These are phyloP conservation scores for Drosophila sproati DNA, from an alignment of 1,140 invertebrate species.

Conservation along the genomic window DNA sequence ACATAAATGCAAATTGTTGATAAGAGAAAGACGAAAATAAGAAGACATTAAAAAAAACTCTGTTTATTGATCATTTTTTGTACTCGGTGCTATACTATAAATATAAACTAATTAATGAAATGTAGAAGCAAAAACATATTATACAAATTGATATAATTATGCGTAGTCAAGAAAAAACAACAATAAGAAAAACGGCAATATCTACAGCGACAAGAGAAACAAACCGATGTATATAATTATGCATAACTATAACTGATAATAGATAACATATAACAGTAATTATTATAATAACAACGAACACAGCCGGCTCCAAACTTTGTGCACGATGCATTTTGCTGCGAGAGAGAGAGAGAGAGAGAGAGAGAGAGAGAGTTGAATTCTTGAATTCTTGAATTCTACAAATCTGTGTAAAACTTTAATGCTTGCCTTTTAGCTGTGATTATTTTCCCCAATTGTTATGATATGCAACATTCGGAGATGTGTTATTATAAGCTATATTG, in stretches of 20 bases:
- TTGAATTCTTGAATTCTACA: slow-evolving; percentile 32
- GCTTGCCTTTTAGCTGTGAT: slow-evolving; percentile 82
- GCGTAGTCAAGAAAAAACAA: slow-evolving; percentile 64
- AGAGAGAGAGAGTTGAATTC: slow-evolving; percentile 18
- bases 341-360: slow-evolving; percentile 6
- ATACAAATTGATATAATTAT: slow-evolving; percentile 66
- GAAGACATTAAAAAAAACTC: slow-evolving; percentile 72
- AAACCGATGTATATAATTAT: slow-evolving; percentile 56
- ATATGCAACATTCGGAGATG: slow-evolving; percentile 14
- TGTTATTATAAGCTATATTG: slow-evolving; percentile 31
- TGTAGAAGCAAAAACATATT: slow-evolving; percentile 45
- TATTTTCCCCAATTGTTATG: slow-evolving; percentile 21
- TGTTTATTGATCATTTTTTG: slow-evolving; percentile 82
- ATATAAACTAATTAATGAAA: slow-evolving; percentile 79
- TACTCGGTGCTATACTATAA: slow-evolving; percentile 83
- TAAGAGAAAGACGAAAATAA: slow-evolving; percentile 23
- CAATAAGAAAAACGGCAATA: slow-evolving; percentile 33
- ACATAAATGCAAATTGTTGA: slow-evolving; percentile 1
- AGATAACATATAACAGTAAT: slow-evolving; percentile 29
- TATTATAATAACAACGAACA: slow-evolving; percentile 18
- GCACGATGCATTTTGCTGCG: slow-evolving; percentile 30
- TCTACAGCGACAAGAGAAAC: slow-evolving; percentile 24
- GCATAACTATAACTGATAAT: slow-evolving; percentile 37
- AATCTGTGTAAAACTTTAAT: slow-evolving; percentile 61
- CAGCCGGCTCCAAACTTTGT: slow-evolving; percentile 48